Conservation (phyloP, 1,140 invertebrate genomes). For the Heliothis subflexa region DNA sequence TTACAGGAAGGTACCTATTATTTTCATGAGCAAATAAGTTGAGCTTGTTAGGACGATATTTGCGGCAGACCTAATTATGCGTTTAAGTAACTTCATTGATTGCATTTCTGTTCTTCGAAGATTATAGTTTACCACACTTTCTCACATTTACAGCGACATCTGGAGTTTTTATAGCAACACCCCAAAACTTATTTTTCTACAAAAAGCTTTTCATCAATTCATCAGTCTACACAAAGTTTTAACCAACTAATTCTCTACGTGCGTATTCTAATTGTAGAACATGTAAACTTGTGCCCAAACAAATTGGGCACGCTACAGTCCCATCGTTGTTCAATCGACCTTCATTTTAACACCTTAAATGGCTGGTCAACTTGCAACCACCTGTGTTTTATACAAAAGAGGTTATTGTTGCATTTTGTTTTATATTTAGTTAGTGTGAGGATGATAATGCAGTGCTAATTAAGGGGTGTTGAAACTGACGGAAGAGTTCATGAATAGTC, state of each 20-base stretch:
- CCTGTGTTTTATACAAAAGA: slow-evolving; percentile 36
- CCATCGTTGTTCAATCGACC: background rate
- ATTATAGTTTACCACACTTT: too few species aligned
- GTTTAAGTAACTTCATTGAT: too few species aligned
- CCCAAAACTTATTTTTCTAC: too few species aligned
- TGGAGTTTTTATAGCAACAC: too few species aligned
- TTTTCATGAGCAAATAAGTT: too few species aligned
- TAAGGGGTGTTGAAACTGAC: slow-evolving; percentile 16
- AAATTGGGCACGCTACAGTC: slow-evolving; percentile 7
- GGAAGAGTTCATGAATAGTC: slow-evolving; percentile 13
- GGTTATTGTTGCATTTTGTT: slow-evolving; percentile 33
- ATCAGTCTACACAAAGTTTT: too few species aligned
- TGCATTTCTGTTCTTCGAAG: too few species aligned
- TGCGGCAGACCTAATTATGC: too few species aligned
- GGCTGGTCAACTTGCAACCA: background rate
- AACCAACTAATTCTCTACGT: background rate
- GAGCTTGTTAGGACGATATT: too few species aligned
- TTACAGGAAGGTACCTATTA: too few species aligned
- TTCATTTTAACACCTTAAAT: background rate
- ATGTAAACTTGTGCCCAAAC: background rate
- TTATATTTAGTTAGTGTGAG: slow-evolving; percentile 19
- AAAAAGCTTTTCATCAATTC: too few species aligned
- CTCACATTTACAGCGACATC: too few species aligned
- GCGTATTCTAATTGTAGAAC: background rate
- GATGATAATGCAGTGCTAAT: slow-evolving; percentile 28